phyloP scores from a whole-genome alignment of 2,888 invertebrate species.

The Chaitophorus viminalis region DNA sequence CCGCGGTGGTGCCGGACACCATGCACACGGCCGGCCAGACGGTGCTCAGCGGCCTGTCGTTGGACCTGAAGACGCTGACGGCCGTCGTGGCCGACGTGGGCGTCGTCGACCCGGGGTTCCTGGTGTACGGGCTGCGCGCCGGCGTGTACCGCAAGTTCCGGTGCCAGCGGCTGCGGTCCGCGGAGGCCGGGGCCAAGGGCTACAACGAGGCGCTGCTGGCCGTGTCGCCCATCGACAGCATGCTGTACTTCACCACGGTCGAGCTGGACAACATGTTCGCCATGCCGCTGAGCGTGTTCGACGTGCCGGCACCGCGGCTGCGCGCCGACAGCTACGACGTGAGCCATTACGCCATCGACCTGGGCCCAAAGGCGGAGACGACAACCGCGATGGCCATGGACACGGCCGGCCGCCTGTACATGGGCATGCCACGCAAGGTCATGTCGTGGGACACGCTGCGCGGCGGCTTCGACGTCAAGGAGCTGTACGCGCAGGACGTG shows the following conservation, averaged over 20 bases:
- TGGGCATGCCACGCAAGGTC: constrained; percentile 27
- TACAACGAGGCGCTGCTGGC: constrained; percentile 43
- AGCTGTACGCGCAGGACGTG: constrained; percentile 24
- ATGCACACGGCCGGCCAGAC: constrained; percentile 9
- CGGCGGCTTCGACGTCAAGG: neutral
- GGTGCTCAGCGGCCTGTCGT: constrained; percentile 33
- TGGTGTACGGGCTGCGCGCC: neutral
- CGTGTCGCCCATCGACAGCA: constrained; percentile 45
- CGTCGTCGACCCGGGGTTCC: constrained; percentile 27
- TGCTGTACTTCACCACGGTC: constrained; percentile 47
- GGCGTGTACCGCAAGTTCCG: constrained; percentile 35
- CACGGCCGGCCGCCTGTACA: constrained; percentile 16
- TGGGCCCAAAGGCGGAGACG: constrained; percentile 23
- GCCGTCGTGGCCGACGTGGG: constrained; percentile 48
- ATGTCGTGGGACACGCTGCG: constrained; percentile 40
- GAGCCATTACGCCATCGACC: constrained; percentile 29
- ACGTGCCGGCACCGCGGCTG: neutral
- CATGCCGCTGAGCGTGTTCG: constrained; percentile 44
- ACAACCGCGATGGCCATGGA: constrained; percentile 29
- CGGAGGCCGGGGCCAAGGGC: neutral
- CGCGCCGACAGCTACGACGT: neutral
- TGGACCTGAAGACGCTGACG: constrained; percentile 42
- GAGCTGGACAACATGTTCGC: constrained; percentile 28
- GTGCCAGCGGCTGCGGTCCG: constrained; percentile 9
- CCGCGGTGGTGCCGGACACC: constrained; percentile 18